Percentiles rank a stretch among this genome's conserved stretches.
These are phyloP conservation scores for Thecocarcelia acutangulata DNA, from an alignment of 2,888 invertebrate species.

Conservation along the genomic window DNA sequence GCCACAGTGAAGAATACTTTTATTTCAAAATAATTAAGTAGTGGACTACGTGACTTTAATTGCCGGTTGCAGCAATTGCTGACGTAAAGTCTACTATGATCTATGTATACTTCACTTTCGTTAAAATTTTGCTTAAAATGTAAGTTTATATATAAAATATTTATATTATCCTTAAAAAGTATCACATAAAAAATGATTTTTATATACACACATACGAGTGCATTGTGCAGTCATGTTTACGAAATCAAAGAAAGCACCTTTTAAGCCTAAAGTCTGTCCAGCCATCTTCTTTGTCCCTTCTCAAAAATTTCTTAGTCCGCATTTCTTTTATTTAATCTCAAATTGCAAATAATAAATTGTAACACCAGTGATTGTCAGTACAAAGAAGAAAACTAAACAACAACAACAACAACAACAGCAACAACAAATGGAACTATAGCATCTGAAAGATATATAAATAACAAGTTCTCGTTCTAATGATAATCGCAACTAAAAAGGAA, in stretches of 20 bases:
- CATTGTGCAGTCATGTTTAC: not conserved
- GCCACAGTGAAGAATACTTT: no score
- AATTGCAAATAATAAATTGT: slow-evolving; percentile 59
- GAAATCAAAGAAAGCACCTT: slow-evolving; percentile 48
- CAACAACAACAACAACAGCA: slow-evolving; percentile 9
- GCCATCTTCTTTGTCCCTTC: slow-evolving; percentile 1
- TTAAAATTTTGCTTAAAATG: no score
- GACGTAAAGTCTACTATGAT: no score
- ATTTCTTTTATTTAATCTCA: slow-evolving; percentile 15
- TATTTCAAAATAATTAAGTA: no score
- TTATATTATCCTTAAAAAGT: not conserved
- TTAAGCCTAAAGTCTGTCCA: slow-evolving; percentile 1
- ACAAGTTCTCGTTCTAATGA: slow-evolving; percentile 33
- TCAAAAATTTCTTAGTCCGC: not conserved
- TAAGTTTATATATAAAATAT: not conserved
- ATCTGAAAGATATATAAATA: no score
- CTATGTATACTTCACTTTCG: no score
- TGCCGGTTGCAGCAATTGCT: no score
- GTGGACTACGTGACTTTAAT: no score
- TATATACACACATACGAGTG: no score
- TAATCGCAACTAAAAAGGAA: slow-evolving; percentile 7
- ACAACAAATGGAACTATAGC: no score
- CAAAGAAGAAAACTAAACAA: slow-evolving; percentile 53
- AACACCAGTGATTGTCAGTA: slow-evolving; percentile 63
- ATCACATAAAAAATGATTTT: slow-evolving; percentile 2